Evolutionary conservation across 2,888 invertebrate genomes (phyloP).

Genomic region (Eristalis arbustorum): DNA sequence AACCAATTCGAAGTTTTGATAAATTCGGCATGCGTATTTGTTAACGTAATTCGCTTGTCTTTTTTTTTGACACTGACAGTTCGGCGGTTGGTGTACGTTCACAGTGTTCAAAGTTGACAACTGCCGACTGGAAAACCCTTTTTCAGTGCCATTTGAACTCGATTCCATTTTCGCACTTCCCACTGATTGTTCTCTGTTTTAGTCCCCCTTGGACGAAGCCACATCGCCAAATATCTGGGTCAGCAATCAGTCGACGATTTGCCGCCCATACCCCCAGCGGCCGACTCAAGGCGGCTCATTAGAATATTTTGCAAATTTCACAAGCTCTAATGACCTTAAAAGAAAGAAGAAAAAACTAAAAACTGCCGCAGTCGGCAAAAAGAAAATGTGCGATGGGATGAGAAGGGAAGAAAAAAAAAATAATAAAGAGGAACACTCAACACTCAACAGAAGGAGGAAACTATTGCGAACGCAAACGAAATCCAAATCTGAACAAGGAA

Average conservation of each 20-base stretch:
- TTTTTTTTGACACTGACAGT: too few species aligned
- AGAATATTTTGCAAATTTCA: slow-evolving; percentile 60
- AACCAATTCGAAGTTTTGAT: too few species aligned
- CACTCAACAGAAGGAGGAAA: slow-evolving; percentile 14
- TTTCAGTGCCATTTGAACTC: too few species aligned
- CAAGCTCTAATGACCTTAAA: slow-evolving; percentile 62
- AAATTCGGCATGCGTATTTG: too few species aligned
- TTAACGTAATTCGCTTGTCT: too few species aligned
- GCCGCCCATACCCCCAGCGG: background rate
- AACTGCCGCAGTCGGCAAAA: slow-evolving; percentile 33
- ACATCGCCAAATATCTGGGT: background rate
- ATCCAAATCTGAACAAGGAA: slow-evolving; percentile 63
- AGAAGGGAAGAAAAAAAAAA: background rate
- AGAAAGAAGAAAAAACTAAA: slow-evolving; percentile 18
- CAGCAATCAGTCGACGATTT: background rate
- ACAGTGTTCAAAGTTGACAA: too few species aligned
- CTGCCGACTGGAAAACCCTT: too few species aligned
- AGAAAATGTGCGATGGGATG: background rate
- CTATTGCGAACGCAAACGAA: slow-evolving; percentile 48
- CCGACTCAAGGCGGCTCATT: slow-evolving; percentile 42
- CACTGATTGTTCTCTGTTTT: too few species aligned
- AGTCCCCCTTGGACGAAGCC: background rate
- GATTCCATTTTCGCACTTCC: background rate
- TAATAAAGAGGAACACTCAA: background rate
- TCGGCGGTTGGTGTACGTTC: too few species aligned